These are phyloP conservation scores for Himalopsyche japonica DNA, from an alignment of 2,888 invertebrate species.

Conservation along the genomic window DNA sequence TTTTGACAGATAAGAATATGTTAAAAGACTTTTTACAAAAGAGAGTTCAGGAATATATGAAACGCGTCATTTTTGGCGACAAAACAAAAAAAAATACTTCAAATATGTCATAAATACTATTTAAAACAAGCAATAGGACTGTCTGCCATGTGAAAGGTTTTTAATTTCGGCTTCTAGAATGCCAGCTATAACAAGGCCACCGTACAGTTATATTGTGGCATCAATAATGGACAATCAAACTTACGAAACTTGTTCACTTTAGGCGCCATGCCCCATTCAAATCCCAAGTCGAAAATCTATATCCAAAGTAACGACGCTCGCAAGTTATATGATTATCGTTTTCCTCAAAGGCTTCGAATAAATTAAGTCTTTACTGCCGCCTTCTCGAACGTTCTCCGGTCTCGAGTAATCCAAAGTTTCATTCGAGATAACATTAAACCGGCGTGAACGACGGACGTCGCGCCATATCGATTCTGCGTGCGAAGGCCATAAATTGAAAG, in stretches of 20 bases:
- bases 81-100: no score
- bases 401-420: neutral
- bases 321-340: neutral
- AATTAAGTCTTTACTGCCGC: neutral
- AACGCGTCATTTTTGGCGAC: no score
- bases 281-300: neutral
- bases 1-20: no score
- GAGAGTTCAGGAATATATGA: no score
- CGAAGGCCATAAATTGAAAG: neutral
- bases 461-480: constrained; percentile 1
- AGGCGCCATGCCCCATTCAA: neutral
- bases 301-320: neutral
- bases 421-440: neutral
- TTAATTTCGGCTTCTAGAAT: no score
- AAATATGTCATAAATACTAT: no score
- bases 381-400: neutral
- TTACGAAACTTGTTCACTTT: neutral
- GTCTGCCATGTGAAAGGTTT: no score
- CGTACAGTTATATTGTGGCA: no score
- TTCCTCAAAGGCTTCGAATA: neutral
- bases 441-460: neutral
- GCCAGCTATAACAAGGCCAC: no score
- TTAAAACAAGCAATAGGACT: no score
- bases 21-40: no score
- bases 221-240: neutral